A percentile compares a stretch with the other conserved stretches of the same genome.
phyloP scores from a whole-genome alignment of 2,797 vertebrate species.

The Podarcis siculus region DNA sequence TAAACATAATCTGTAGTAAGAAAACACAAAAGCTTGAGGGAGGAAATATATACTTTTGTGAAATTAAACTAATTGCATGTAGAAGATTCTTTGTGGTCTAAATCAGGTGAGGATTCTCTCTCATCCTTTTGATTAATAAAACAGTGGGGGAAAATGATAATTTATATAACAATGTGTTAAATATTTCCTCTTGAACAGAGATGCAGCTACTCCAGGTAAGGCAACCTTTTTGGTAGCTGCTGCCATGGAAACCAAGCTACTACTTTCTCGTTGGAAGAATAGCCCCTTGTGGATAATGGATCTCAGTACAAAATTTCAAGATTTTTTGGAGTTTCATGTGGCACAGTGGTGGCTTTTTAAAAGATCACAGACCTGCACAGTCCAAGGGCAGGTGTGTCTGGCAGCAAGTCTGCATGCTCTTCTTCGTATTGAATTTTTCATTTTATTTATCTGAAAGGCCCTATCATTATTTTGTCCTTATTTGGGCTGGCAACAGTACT shows the following conservation, averaged over 20 bases:
- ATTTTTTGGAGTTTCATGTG: constrained; percentile 32
- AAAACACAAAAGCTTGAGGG: constrained; percentile 55
- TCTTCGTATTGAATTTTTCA: background rate
- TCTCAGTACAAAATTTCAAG: constrained; percentile 1
- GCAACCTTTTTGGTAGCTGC: constrained; percentile 58
- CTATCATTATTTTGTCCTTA: background rate
- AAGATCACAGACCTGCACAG: background rate
- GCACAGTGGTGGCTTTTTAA: background rate
- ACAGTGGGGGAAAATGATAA: constrained; percentile 39
- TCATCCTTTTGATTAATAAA: constrained; percentile 39
- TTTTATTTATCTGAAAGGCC: background rate
- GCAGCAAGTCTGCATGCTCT: background rate
- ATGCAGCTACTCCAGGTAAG: constrained; percentile 28
- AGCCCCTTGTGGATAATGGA: constrained; percentile 37
- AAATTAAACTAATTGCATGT: constrained; percentile 37
- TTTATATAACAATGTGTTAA: constrained; percentile 44
- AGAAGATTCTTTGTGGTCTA: constrained; percentile 39
- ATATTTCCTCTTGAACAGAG: constrained; percentile 46
- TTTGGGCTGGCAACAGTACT: background rate
- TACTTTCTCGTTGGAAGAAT: constrained; percentile 51
- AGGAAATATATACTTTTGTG: constrained; percentile 5
- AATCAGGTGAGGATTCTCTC: constrained; percentile 28
- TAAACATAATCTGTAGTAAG: constrained; percentile 48
- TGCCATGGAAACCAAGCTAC: constrained; percentile 59
- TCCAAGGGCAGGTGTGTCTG: background rate